Base-by-base conservation (phyloP, 2,797 vertebrate species). In the Garrulus glandarius region DNA sequence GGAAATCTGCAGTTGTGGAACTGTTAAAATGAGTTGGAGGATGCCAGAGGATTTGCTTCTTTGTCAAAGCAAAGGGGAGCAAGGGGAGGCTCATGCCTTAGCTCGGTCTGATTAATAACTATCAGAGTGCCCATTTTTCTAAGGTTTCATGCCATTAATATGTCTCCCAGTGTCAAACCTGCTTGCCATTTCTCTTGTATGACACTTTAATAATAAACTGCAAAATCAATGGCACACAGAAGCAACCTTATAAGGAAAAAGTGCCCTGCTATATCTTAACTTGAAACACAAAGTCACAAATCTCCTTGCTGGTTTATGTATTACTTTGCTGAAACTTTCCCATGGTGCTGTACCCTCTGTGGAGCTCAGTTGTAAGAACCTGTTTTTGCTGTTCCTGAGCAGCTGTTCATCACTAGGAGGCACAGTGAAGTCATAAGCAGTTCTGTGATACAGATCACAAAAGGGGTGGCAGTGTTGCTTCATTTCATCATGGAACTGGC, bases 181-280 rank as follows among this genome's bases (percentile, higher is more conserved):
- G 23, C 84, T 80, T 93, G 52, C 79, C 75, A 70, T 95, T 96
- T 93, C 90, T 96, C 91, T 94, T 96, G 37, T 68, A 74, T 79
- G 91, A 89, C 64, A 78, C 91, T 94, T 95, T 59, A 95, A 94
- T 96, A 96, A 95, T 94, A 96, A 93, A 96, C 64, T 83, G 61
- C 41, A 95, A 91, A 93, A 93, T 95, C 93, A 78, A 92, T 93
- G 79, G 78, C 63, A 91, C 72, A 79, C 65, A 60, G 80, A 81
- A 86, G 74, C 55, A 94, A 75, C 89, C 84, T 90, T 93, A 90
- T 84, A 79, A 88, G 85, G 77, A 90, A 72, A 78, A 84, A 84
- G 70, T 59, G 32, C 44, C 65, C 55, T 84, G 55, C 76, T 90
- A 4, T 88, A 88, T 90, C 92, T 94, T 93, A 75, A 95, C 85